phyloP scores from a whole-genome alignment of 92 coral and sea anemone species.

The Palythoa heliodiscus region DNA sequence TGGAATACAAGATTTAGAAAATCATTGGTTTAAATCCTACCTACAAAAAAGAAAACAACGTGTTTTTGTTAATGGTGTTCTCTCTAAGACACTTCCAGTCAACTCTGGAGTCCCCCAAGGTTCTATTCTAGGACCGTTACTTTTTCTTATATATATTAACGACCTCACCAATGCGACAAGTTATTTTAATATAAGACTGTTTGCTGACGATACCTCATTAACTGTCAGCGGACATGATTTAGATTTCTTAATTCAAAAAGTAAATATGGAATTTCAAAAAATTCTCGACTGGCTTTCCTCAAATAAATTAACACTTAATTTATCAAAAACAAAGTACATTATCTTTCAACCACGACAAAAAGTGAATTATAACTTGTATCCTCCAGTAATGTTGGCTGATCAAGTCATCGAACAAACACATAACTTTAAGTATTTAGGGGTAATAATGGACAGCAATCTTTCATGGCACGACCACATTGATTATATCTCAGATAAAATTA shows the following conservation, averaged over 20 bases:
- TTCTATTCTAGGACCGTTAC: constrained; percentile 52
- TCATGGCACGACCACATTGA: constrained; percentile 33
- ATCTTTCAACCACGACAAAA: constrained; percentile 16
- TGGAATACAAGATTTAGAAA: constrained; percentile 40
- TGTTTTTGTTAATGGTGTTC: constrained; percentile 43
- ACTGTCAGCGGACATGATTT: constrained; percentile 33
- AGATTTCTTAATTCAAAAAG: constrained; percentile 26
- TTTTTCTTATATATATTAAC: constrained; percentile 48
- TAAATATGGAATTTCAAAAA: constrained; percentile 18
- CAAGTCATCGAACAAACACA: neutral
- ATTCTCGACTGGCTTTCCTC: constrained; percentile 23
- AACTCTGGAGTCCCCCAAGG: constrained; percentile 57
- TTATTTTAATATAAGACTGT: constrained; percentile 4
- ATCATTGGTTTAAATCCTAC: constrained; percentile 54
- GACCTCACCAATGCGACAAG: constrained; percentile 37
- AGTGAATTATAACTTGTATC: constrained; percentile 6
- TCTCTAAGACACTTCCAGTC: constrained; percentile 31
- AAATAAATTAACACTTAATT: constrained; percentile 6
- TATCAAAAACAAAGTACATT: constrained; percentile 10
- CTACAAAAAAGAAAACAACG: constrained; percentile 48
- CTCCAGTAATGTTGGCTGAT: constrained; percentile 28
- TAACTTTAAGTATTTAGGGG: neutral
- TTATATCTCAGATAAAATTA: constrained; percentile 24
- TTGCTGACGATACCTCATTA: constrained; percentile 43
- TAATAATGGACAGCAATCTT: constrained; percentile 8